Evolutionary conservation across 2,888 invertebrate genomes (phyloP), one percentile per base, ranked within the genome.

Genomic region (Rhodophaea formosa): DNA sequence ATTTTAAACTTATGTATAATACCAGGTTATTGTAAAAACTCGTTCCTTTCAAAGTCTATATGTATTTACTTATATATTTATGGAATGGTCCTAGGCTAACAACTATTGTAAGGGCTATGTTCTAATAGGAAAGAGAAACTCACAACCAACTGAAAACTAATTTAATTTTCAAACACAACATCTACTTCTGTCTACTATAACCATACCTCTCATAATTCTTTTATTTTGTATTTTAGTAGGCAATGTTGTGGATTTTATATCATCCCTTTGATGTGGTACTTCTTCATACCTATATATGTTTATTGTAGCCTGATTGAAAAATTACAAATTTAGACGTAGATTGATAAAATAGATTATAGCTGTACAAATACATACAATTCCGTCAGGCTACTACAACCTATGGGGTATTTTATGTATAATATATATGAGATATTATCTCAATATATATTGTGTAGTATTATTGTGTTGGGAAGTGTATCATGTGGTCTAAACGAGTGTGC

Each of bases 401-500:
- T 51, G 7, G 16, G 14, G 8, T 51, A 32, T 54, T 46, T 44
- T 44, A 53, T 53, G 30, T 53, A 29, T 32, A n/a, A n/a, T n/a
- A n/a, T n/a, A n/a, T n/a, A n/a, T n/a, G n/a, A n/a, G n/a, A n/a
- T n/a, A n/a, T n/a, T n/a, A 43, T 39, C 7, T 10, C 29, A 32
- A n/a, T 47, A 23, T 39, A 39, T 54, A 32, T 54, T 12, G 10
- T 29, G 14, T 45, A 23, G 30, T 54, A 44, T 23, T 56, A 56
- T 47, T 52, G 57, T 60, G 39, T 57, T 32, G 29, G 39, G 47
- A 15, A 14, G 42, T 57, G 58, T 61, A 49, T 51, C 57, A 7
- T 60, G 17, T 58, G 15, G 35, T 59, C 10, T 59, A 58, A 58
- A 39, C 59, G 16, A 60, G 32, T 61, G 58, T 61, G 55, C 55